Evolutionary conservation across 2,888 invertebrate species (phyloP).

Genomic region (Philaethria dido): DNA sequence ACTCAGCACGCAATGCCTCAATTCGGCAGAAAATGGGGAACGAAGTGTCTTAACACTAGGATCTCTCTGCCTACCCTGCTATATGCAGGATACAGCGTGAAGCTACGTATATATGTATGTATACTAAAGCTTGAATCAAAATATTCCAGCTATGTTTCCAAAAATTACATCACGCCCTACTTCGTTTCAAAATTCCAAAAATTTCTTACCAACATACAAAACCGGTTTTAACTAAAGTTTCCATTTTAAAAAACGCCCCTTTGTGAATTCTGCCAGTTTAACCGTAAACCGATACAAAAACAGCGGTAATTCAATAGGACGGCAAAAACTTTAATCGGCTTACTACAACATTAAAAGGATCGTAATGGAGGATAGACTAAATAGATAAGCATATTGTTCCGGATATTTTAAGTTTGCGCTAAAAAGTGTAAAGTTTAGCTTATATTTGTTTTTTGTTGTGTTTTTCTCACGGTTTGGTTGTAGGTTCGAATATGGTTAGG

Average conservation of each 20-base stretch:
- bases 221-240: conserved; percentile 13
- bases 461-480: not conserved
- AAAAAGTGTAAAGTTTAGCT: not conserved
- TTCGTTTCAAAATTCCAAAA: not conserved
- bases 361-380: conserved; percentile 14
- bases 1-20: too few species aligned
- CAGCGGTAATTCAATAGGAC: conserved; percentile 46
- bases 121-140: too few species aligned
- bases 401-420: not conserved
- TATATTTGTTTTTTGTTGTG: not conserved
- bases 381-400: conserved; percentile 6
- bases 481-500: not conserved
- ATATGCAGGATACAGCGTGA: too few species aligned
- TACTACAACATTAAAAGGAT: conserved; percentile 47
- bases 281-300: conserved; percentile 43
- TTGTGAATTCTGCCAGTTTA: conserved; percentile 31
- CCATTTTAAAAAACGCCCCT: conserved; percentile 27
- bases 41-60: too few species aligned
- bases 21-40: too few species aligned
- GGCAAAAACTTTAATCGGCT: conserved; percentile 46
- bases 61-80: too few species aligned
- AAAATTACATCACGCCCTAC: not conserved
- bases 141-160: too few species aligned
- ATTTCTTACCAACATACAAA: not conserved
- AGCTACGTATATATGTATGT: too few species aligned